A percentile compares a stretch with the other conserved stretches of the same genome.
These are phyloP conservation scores for Elephantulus edwardii DNA, from an alignment of 2,113 vertebrate species.

Conservation along the genomic window DNA sequence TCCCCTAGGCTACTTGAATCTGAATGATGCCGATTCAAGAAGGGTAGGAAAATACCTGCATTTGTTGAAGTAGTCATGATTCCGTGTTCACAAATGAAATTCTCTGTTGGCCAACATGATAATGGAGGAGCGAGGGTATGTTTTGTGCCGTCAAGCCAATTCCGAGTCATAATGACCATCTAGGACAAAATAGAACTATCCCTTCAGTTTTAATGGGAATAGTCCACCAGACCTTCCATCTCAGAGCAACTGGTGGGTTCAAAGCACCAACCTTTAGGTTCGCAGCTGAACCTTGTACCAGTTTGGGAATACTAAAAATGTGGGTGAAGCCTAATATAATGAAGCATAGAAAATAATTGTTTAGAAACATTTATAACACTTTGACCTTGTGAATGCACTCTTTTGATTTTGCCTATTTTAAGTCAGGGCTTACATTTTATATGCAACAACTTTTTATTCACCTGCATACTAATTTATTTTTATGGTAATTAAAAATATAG, in stretches of 20 bases:
- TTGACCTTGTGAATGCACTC: not conserved
- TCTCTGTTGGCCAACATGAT: not conserved
- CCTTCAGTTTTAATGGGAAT: not conserved
- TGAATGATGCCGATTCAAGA: slow-evolving; percentile 85
- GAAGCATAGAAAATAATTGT: not conserved
- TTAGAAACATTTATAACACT: not conserved
- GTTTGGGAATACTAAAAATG: not conserved
- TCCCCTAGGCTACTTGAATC: slow-evolving; percentile 90
- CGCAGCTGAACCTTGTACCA: not conserved
- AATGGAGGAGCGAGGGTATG: not conserved
- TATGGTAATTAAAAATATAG: not conserved
- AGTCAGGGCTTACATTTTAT: not conserved
- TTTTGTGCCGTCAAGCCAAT: not conserved
- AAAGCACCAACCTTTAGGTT: not conserved
- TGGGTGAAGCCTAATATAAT: not conserved
- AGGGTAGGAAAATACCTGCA: slow-evolving; percentile 84
- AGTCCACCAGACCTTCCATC: too few species aligned
- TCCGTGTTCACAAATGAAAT: slow-evolving; percentile 6
- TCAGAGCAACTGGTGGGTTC: not conserved
- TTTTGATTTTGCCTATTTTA: slow-evolving; percentile 2
- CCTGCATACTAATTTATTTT: slow-evolving; percentile 17
- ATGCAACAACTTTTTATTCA: not conserved
- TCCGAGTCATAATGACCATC: not conserved
- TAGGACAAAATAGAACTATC: too few species aligned
- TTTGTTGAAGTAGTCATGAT: slow-evolving; percentile 8